Evolutionary conservation across 1,140 invertebrate genomes (phyloP), one percentile per base, ranked within the genome.

Genomic region (Drosophila neocordata): DNA sequence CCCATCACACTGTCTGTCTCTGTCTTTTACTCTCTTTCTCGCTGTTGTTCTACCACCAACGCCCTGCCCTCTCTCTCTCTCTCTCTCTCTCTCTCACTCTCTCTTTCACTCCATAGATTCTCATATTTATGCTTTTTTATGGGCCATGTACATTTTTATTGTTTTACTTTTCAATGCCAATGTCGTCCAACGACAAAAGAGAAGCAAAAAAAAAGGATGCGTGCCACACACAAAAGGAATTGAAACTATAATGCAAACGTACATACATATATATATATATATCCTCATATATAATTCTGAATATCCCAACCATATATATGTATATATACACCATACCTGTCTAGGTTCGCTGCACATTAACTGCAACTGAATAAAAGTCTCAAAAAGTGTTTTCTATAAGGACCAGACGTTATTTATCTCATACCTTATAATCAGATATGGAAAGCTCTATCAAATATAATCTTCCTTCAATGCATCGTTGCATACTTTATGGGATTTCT

Each of bases 81-180:
- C 22, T 24, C 22, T 4, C 27, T 31, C 44, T 37, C 11, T 34
- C 27, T 34, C 58, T 2, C 15, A 6, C 9, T 12, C 9, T 55
- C n/a, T n/a, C n/a, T n/a, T n/a, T n/a, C n/a, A 4, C 58, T 24
- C 55, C 7, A 18, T 35, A 59, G 63, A 74, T 68, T 80, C 77
- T 85, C 81, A 87, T 87, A 77, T 87, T 85, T 74, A 81, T 81
- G 67, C 51, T 68, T 68, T 85, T 87, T 87, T 87, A 77, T 81
- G 73, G 82, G 61, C 61, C 77, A 81, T 85, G 81, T 85, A 87
- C 66, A 85, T 38, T 77, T 85, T 85, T 85, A 85, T 85, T 85
- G 82, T 85, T 75, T 87, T 77, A 66, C 77, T 74, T 87, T 85
- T 78, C 69, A 85, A 84, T 78, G 75, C 75, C 65, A 64, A 48